These are phyloP conservation scores for Aphodius granarius DNA, from an alignment of 2,888 invertebrate genomes.

Conservation along the genomic window DNA sequence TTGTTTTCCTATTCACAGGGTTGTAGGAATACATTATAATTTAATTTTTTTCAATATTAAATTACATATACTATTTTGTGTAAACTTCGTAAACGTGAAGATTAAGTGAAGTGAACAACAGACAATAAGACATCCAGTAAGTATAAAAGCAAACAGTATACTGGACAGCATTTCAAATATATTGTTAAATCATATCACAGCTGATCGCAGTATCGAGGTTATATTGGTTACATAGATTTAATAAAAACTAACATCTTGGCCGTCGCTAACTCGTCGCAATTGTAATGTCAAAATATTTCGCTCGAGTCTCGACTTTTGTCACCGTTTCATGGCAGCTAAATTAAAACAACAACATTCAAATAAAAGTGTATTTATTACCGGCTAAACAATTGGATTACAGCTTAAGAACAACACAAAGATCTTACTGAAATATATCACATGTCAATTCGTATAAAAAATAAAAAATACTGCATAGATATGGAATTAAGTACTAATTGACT, in stretches of 20 bases:
- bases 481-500: background rate
- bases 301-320: background rate
- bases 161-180: no score
- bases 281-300: background rate
- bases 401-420: background rate
- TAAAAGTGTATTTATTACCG: background rate
- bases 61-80: constrained; percentile 1
- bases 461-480: constrained; percentile 5
- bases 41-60: constrained; percentile 13
- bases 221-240: no score
- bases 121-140: no score
- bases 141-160: no score
- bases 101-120: constrained; percentile 17
- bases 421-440: background rate
- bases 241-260: no score
- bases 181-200: no score
- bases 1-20: constrained; percentile 21
- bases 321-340: constrained; percentile 4
- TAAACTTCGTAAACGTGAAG: background rate
- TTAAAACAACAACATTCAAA: background rate
- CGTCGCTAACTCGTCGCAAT: no score
- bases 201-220: no score
- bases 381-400: background rate
- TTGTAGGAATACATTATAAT: constrained; percentile 27
- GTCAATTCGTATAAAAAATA: background rate